Evolutionary conservation across 2,797 vertebrate species (phyloP).

Genomic region (Enteromius unitaeniatus): DNA sequence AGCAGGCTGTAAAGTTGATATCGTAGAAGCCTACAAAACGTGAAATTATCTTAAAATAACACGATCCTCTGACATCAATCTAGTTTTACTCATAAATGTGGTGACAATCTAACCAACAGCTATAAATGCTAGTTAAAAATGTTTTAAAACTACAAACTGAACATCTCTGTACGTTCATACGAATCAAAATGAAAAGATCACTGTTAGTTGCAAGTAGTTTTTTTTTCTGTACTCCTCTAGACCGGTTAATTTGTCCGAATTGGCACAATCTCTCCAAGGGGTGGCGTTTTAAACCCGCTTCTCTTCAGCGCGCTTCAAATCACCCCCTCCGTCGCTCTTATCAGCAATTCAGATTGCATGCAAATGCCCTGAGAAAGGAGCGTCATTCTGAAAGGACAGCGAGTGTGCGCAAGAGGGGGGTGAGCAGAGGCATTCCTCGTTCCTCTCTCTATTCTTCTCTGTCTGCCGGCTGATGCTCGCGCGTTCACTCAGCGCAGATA

Average conservation of each 20-base stretch:
- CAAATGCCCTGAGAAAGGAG: constrained; percentile 73
- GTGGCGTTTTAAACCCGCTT: constrained; percentile 79
- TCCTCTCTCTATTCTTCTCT: constrained; percentile 65
- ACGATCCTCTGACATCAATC: neutral
- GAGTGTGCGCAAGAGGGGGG: constrained; percentile 56
- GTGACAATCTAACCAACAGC: neutral
- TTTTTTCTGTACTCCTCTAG: neutral
- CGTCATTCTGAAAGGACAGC: constrained; percentile 68
- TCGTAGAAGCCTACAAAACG: neutral
- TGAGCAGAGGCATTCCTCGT: constrained; percentile 66
- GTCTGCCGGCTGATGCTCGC: constrained; percentile 74
- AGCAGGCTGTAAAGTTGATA: neutral
- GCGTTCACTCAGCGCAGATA: constrained; percentile 63
- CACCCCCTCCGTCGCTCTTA: constrained; percentile 71
- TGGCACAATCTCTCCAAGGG: constrained; percentile 80
- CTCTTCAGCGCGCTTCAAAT: constrained; percentile 33
- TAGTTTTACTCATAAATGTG: neutral
- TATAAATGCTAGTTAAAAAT: neutral
- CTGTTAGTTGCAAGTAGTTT: neutral
- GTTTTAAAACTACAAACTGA: neutral
- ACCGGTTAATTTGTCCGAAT: constrained; percentile 42
- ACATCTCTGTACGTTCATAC: neutral
- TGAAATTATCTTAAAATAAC: neutral
- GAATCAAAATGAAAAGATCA: neutral
- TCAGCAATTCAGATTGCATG: constrained; percentile 90